Conservation (phyloP, 2,888 invertebrate species). For the Patella caerulea region DNA sequence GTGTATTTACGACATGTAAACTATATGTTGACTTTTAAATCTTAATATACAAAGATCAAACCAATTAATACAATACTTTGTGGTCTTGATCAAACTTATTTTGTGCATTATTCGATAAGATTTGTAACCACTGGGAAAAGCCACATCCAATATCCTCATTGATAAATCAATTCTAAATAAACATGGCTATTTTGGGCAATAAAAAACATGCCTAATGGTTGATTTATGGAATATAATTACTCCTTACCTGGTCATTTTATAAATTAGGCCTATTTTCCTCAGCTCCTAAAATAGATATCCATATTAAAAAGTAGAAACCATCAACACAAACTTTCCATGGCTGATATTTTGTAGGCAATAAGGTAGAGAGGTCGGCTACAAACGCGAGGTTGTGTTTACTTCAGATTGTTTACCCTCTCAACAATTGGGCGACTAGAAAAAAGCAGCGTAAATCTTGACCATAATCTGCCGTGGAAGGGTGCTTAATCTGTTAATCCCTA, state of each 20-base stretch:
- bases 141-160: too few relatives aligned
- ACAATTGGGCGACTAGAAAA: constrained; percentile 8
- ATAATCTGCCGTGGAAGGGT: neutral
- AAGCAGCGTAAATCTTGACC: constrained; percentile 1
- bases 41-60: too few relatives aligned
- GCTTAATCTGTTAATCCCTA: neutral
- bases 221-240: too few relatives aligned
- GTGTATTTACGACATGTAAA: too few relatives aligned
- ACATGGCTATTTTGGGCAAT: too few relatives aligned
- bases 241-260: neutral
- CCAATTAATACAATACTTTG: too few relatives aligned
- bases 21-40: too few relatives aligned
- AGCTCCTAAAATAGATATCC: neutral
- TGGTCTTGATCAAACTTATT: too few relatives aligned
- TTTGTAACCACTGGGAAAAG: too few relatives aligned
- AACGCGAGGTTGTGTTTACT: neutral
- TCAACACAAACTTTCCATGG: neutral
- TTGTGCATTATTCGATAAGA: too few relatives aligned
- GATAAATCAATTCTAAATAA: too few relatives aligned
- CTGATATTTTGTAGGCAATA: neutral
- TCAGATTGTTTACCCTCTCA: neutral
- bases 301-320: neutral
- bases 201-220: too few relatives aligned
- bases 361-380: neutral
- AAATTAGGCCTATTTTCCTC: neutral